Evolutionary conservation across 2,888 invertebrate genomes (phyloP).

Genomic region (Thalpophila matura): DNA sequence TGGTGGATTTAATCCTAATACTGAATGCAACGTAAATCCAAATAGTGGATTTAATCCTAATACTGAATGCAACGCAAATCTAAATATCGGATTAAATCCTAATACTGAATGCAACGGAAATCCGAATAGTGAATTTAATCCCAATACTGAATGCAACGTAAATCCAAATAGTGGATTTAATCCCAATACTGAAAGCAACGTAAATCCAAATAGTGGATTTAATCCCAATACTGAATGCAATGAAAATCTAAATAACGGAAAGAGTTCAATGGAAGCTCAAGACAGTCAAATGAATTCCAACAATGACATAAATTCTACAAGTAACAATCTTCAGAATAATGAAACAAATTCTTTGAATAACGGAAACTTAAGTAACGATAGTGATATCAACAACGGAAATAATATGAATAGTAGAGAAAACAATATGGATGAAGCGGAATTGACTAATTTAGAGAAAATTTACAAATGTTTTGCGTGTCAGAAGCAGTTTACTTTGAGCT

Average conservation of each 20-base stretch:
- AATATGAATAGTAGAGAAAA: constrained; percentile 39
- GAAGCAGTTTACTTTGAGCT: constrained; percentile 84
- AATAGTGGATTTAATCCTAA: constrained; percentile 10
- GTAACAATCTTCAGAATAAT: not conserved
- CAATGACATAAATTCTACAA: not conserved
- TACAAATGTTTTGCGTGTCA: constrained; percentile 86
- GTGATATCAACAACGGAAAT: constrained; percentile 17
- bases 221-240: constrained; percentile 5
- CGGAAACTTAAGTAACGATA: not conserved
- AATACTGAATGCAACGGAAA: constrained; percentile 14
- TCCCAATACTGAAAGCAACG: constrained; percentile 15
- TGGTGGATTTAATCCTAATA: not conserved
- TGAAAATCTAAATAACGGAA: constrained; percentile 22
- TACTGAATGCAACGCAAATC: constrained; percentile 17
- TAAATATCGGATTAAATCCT: not conserved
- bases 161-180: constrained; percentile 16
- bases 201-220: constrained; percentile 4
- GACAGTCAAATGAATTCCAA: constrained; percentile 11
- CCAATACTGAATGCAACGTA: constrained; percentile 19
- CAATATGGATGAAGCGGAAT: constrained; percentile 48
- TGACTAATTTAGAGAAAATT: constrained; percentile 78
- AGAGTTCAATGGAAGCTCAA: not conserved
- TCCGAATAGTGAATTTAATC: not conserved
- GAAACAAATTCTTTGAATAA: constrained; percentile 19
- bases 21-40: constrained; percentile 25